A percentile compares a stretch with the other conserved stretches of the same genome.
Conservation (phyloP, 2,113 vertebrate species). For the Lepus americanus region DNA sequence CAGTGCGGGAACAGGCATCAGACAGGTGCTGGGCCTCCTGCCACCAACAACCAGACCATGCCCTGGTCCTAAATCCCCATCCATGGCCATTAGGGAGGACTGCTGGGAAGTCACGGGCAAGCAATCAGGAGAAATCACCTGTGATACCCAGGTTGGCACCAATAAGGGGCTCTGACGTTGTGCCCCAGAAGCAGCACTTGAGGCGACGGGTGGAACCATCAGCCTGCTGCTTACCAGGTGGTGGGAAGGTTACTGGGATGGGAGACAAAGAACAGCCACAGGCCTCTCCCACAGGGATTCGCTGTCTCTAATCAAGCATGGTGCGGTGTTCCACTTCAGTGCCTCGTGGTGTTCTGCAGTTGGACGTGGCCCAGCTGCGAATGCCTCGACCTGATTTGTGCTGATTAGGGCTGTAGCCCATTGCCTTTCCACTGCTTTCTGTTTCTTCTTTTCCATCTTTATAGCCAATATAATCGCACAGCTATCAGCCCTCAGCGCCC, state of each 20-base stretch:
- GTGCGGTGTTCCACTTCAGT: conserved; percentile 14
- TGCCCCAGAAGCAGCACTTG: conserved; percentile 63
- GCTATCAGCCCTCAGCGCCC: not conserved
- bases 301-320: conserved; percentile 64
- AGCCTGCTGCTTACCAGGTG: conserved; percentile 63
- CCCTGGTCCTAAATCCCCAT: conserved; percentile 58
- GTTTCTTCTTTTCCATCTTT: conserved; percentile 49
- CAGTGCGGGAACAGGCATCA: not conserved
- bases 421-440: not conserved
- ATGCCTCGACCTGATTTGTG: conserved; percentile 58
- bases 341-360: conserved; percentile 24
- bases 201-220: conserved; percentile 66
- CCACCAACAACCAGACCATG: not conserved
- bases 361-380: conserved; percentile 8
- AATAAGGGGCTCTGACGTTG: conserved; percentile 63
- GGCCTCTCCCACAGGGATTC: conserved; percentile 77
- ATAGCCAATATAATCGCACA: not conserved
- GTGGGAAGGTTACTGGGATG: conserved; percentile 79
- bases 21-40: not conserved
- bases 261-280: conserved; percentile 75
- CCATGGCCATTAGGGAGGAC: not conserved
- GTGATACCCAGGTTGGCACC: conserved; percentile 10
- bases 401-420: conserved; percentile 1
- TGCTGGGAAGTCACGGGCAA: conserved; percentile 56
- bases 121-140: conserved; percentile 69